Percentiles rank a stretch among this genome's conserved stretches.
phyloP scores from a whole-genome alignment of 2,888 invertebrate species.

The Resseliella maxima region DNA sequence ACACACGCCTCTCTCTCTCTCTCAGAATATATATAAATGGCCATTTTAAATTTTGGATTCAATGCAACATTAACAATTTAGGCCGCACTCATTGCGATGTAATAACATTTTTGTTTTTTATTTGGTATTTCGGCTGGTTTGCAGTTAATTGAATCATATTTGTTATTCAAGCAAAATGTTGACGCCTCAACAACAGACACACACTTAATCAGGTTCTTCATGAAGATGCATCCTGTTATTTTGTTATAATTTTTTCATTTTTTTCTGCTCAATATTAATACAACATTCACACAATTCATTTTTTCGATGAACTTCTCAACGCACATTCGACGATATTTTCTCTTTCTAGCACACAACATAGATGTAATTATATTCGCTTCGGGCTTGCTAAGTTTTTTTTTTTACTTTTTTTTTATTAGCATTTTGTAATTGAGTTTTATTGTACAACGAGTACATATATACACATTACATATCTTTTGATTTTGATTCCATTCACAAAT shows the following conservation, averaged over 20 bases:
- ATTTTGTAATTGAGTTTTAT: slow-evolving; percentile 45
- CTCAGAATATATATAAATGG: not conserved
- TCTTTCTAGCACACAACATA: not conserved
- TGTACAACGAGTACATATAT: not conserved
- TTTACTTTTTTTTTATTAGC: not conserved
- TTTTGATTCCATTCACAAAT: too few relatives aligned
- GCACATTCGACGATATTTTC: not conserved
- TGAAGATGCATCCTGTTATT: too few relatives aligned
- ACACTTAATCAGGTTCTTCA: not conserved
- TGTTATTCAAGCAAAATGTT: not conserved
- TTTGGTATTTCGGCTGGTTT: not conserved
- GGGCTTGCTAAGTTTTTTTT: too few relatives aligned
- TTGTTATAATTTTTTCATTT: not conserved
- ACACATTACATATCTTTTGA: too few relatives aligned
- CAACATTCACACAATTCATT: not conserved
- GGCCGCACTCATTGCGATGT: not conserved
- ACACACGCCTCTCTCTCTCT: not conserved
- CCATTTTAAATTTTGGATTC: not conserved
- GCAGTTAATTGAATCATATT: slow-evolving; percentile 18
- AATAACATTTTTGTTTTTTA: not conserved
- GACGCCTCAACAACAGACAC: not conserved
- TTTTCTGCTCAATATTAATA: not conserved
- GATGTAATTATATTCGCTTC: not conserved
- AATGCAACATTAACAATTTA: not conserved
- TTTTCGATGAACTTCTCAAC: not conserved